A percentile compares a stretch with the other conserved stretches of the same genome.
phyloP scores from a whole-genome alignment of 2,113 vertebrate genomes.

The Sciurus niger region DNA sequence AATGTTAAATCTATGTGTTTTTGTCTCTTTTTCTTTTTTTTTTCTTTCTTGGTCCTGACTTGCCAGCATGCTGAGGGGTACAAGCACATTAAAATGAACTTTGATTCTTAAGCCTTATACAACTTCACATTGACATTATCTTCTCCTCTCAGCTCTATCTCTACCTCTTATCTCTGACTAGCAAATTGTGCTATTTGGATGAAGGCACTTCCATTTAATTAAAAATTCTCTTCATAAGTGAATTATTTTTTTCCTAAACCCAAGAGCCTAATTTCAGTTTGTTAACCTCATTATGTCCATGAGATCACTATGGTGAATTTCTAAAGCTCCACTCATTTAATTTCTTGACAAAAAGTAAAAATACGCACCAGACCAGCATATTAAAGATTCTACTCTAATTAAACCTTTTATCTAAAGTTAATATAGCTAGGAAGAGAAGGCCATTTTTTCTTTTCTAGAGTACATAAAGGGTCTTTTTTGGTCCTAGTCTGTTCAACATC shows the following conservation, averaged over 20 bases:
- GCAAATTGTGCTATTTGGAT: constrained; percentile 67
- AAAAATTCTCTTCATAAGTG: constrained; percentile 55
- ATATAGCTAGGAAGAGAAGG: neutral
- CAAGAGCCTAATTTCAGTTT: constrained; percentile 67
- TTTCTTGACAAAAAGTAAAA: constrained; percentile 71
- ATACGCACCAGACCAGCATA: neutral
- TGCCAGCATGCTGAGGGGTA: neutral
- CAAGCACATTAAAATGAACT: neutral
- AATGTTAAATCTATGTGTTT: neutral
- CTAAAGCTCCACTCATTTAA: constrained; percentile 60
- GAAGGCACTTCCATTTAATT: constrained; percentile 62
- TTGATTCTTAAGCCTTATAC: neutral
- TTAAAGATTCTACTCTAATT: constrained; percentile 63
- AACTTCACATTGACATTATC: neutral
- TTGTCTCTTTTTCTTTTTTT: neutral
- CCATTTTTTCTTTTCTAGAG: neutral
- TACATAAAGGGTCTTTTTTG: neutral
- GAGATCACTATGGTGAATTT: constrained; percentile 59
- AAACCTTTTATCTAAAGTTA: constrained; percentile 64
- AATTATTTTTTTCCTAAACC: constrained; percentile 63
- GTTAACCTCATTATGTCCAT: constrained; percentile 68
- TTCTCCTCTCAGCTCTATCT: constrained; percentile 29
- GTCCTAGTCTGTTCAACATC: neutral
- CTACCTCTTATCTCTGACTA: constrained; percentile 50
- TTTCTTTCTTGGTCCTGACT: neutral